Base-by-base conservation (phyloP, 2,797 vertebrate genomes). In the Catharus ustulatus region DNA sequence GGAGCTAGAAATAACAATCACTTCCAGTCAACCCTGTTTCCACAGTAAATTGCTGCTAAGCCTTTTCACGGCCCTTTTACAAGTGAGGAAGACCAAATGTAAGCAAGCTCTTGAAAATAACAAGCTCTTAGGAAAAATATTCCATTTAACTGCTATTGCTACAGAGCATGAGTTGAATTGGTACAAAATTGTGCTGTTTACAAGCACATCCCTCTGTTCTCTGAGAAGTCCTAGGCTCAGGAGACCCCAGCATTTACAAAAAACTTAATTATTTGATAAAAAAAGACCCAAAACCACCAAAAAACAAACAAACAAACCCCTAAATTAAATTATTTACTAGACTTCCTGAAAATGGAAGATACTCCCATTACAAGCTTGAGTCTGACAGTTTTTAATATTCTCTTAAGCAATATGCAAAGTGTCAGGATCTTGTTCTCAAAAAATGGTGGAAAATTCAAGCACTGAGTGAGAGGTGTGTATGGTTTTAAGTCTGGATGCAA, bases 101-200 rank as follows among this genome's bases (percentile, higher is more conserved):
- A 67, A 5, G 38, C 16, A 90, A 83, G 74, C 38, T 45, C 45
- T 57, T 49, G 54, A 81, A 89, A 90, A 57, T 77, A 86, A n/a
- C 49, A 83, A 87, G 21, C 16, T 94, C 15, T 58, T 58, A 42
- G 24, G 48, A 91, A 85, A 80, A 85, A 77, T 34, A 87, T 17
- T 18, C 20, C 15, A 18, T 85, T 85, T 59, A 80, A 48, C 62
- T 61, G 5, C 38, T 87, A 11, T 59, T 78, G 72, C n/a, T 69
- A 48, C 14, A 63, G 48, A 66, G 36, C 8, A n/a, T 14, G 22
- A 69, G 63, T 34, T 79, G 62, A 76, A 66, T 11, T 36, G 49
- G 11, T 67, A 77, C 1, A 1, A 87, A 92, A 90, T 2, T 51
- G 23, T 22, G 32, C 72, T 87, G 40, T 80, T 91, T n/a, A 48